Conservation (phyloP, 2,888 invertebrate species). For the Erynnis tages region DNA sequence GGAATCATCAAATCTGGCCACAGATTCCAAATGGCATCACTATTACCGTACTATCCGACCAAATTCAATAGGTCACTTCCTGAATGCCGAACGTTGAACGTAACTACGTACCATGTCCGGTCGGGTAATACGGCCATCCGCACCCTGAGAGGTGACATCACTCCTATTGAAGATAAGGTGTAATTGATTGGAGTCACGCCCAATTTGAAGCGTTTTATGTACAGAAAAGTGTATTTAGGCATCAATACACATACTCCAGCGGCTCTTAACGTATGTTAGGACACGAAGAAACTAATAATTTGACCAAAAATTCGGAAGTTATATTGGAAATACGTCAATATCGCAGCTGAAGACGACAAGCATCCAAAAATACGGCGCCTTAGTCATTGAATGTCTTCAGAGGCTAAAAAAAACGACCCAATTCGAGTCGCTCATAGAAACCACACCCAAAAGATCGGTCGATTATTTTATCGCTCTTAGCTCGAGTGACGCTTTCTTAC, state of each 20-base stretch:
- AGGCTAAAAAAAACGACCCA: constrained; percentile 59
- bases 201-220: constrained; percentile 39
- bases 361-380: constrained; percentile 41
- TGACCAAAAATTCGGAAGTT: constrained; percentile 26
- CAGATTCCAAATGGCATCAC: constrained; percentile 20
- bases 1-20: constrained; percentile 23
- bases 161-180: constrained; percentile 64
- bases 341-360: constrained; percentile 33
- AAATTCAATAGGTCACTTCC: constrained; percentile 29
- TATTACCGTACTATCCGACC: constrained; percentile 27
- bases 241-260: neutral
- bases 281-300: neutral
- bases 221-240: constrained; percentile 3
- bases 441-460: constrained; percentile 63
- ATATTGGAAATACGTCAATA: constrained; percentile 30
- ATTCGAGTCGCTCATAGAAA: constrained; percentile 44
- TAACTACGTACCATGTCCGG: constrained; percentile 35
- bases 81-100: constrained; percentile 14
- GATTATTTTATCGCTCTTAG: constrained; percentile 22
- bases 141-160: constrained; percentile 69
- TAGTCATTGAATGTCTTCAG: constrained; percentile 36
- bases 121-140: constrained; percentile 54
- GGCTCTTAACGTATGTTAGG: neutral
- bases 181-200: constrained; percentile 70
- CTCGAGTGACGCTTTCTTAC: constrained; percentile 35